These are phyloP conservation scores for Azemiops feae DNA, from an alignment of 2,113 vertebrate species.

Conservation along the genomic window DNA sequence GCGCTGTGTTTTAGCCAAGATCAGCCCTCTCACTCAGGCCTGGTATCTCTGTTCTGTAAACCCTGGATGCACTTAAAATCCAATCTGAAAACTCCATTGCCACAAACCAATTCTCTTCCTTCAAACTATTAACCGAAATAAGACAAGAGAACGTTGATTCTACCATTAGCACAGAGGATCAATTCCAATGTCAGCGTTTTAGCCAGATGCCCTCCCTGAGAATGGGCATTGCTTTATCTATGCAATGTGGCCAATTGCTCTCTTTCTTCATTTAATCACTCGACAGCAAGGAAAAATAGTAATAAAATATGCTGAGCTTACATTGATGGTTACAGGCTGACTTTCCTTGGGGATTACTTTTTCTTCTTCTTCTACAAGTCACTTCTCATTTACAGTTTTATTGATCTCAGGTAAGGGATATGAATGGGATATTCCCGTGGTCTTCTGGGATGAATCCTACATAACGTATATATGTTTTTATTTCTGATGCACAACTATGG, in stretches of 20 bases:
- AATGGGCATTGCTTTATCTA: conserved; percentile 54
- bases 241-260: conserved; percentile 58
- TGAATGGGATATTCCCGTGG: conserved; percentile 67
- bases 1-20: not conserved
- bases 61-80: not conserved
- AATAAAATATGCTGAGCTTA: conserved; percentile 47
- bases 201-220: conserved; percentile 32
- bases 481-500: conserved; percentile 64
- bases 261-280: conserved; percentile 65
- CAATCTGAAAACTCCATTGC: conserved; percentile 31
- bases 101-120: conserved; percentile 61
- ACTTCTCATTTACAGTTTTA: conserved; percentile 58
- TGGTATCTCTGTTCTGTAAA: not conserved
- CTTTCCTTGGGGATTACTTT: conserved; percentile 58
- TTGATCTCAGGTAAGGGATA: conserved; percentile 61
- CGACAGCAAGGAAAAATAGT: conserved; percentile 53
- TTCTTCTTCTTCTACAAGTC: conserved; percentile 64
- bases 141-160: conserved; percentile 53
- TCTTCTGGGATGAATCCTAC: conserved; percentile 68
- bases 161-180: conserved; percentile 51
- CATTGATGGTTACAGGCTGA: conserved; percentile 48
- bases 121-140: conserved; percentile 57
- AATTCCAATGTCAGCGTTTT: conserved; percentile 63
- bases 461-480: conserved; percentile 62
- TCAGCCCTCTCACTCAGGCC: not conserved